Base-by-base conservation (phyloP, 2,888 invertebrate species). In the Hypomecis punctinalis region DNA sequence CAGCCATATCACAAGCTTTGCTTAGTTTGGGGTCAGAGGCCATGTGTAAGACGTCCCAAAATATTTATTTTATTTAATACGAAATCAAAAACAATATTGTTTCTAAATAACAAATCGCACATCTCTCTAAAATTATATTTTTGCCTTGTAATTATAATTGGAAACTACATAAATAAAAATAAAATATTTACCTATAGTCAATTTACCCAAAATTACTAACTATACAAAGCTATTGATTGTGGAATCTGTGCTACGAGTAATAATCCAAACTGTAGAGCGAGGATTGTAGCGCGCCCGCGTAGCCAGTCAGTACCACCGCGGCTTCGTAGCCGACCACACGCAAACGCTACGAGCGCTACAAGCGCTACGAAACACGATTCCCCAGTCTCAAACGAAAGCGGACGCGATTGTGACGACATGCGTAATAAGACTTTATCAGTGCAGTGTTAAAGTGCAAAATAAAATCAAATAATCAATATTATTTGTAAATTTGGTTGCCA, bases 231-330 rank as follows among this genome's bases (percentile, higher is more conserved):
- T 89, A 90, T 90, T 85, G 89, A 90, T 90, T 89, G 82, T 84
- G 72, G 82, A 91, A 91, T 91, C 89, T 86, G 85, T 88, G 86
- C 87, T 88, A 82, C 81, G 82, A 85, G 81, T 82, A 85, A 85
- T 87, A 88, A 86, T 89, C 86, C 84, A 81, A 86, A 86, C 79
- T 83, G 85, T 84, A 82, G 85, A 81, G 76, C 79, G 80, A 77
- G 84, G 86, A 80, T 83, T 83, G 84, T 84, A 88, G 82, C 84
- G 83, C 85, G 81, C 83, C 81, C 85, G 78, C 86, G 88, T 89
- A 88, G 87, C 84, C 70, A 79, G 75, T 69, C 82, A 83, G 90
- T 82, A 89, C 82, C 69, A 52, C 51, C 68, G 71, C 71, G 55
- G 56, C 56, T 13, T 10, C 40, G 56, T 47, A 56, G 39, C 47